These are phyloP conservation scores for Mus pahari DNA, from an alignment of 2,113 vertebrate species.

Conservation along the genomic window DNA sequence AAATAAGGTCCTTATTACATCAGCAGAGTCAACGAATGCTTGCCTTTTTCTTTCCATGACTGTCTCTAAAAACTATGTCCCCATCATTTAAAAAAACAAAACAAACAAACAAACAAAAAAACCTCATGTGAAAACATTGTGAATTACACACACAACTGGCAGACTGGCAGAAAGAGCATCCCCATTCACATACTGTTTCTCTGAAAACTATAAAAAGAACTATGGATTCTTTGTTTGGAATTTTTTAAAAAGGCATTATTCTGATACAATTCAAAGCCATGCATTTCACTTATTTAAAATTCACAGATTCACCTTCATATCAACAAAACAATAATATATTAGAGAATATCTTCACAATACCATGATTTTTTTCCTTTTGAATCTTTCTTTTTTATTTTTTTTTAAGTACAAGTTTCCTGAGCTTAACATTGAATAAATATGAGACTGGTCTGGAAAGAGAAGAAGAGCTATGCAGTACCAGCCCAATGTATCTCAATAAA, in stretches of 20 bases:
- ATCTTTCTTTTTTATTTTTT: neutral
- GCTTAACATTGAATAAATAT: neutral
- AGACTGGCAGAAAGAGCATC: neutral
- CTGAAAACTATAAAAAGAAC: conserved; percentile 15
- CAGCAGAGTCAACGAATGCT: neutral
- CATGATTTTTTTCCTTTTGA: neutral
- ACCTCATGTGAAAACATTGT: neutral
- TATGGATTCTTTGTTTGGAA: neutral
- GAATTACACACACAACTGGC: neutral
- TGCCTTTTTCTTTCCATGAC: neutral
- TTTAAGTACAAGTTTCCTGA: neutral
- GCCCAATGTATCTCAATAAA: neutral
- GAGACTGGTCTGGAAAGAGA: neutral
- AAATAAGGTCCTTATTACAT: neutral
- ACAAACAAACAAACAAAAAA: too few relatives aligned
- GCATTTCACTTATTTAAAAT: neutral
- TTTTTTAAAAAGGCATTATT: neutral
- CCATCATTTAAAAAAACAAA: neutral
- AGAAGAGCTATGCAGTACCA: neutral
- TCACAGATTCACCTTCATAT: neutral
- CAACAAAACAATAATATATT: neutral
- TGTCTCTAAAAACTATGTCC: neutral
- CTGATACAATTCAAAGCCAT: neutral
- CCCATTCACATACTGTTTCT: neutral
- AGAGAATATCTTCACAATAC: neutral